Evolutionary conservation across 2,797 vertebrate genomes (phyloP).

Genomic region (Tapera naevia): DNA sequence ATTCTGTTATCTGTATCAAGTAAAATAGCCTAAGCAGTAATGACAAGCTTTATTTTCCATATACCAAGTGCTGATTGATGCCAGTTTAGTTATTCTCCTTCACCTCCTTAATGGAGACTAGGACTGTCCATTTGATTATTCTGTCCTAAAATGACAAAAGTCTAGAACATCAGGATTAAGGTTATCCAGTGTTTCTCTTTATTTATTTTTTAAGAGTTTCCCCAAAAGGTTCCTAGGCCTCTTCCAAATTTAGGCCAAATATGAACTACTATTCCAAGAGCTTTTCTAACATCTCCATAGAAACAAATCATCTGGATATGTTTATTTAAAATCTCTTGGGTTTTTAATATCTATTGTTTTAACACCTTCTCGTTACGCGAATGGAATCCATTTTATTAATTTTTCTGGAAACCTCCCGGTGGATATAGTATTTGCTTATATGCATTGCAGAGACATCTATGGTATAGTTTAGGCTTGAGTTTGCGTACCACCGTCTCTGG

Average conservation of each 20-base stretch:
- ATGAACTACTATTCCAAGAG: not conserved
- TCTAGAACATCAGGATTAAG: not conserved
- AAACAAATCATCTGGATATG: fast-evolving
- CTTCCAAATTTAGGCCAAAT: not conserved
- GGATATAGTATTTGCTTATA: not conserved
- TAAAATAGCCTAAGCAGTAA: not conserved
- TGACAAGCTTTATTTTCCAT: not conserved
- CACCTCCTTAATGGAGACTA: not conserved
- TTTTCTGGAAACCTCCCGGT: not conserved
- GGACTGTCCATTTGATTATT: not conserved
- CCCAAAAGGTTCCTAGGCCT: not conserved
- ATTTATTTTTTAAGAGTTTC: not conserved
- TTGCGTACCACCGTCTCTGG: not conserved
- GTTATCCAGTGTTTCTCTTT: not conserved
- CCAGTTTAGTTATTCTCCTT: not conserved
- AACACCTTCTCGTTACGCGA: not conserved
- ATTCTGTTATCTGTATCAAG: not conserved
- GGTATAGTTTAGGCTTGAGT: not conserved
- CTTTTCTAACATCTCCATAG: not conserved
- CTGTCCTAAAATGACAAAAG: not conserved
- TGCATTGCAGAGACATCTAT: not conserved
- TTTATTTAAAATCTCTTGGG: not conserved
- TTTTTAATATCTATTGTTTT: not conserved
- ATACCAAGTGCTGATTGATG: not conserved
- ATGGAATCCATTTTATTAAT: not conserved